Evolutionary conservation across 2,888 invertebrate genomes (phyloP), one percentile per base, ranked within the genome.

Genomic region (Stictocephala bisonia): DNA sequence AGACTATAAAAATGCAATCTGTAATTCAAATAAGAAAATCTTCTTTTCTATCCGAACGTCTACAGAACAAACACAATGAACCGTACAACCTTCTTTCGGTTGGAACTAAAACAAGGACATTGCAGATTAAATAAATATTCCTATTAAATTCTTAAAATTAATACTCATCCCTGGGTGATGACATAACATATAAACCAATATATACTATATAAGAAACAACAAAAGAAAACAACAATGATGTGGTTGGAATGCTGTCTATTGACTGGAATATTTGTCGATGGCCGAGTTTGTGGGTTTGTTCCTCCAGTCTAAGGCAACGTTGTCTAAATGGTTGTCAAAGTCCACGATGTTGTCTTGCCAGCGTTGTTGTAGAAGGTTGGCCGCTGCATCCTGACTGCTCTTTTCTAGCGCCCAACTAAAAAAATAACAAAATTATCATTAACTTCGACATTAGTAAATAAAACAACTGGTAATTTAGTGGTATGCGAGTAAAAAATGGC

Each of bases 261-360:
- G 50, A 48, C 69, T 48, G 53, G 79, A 41, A 18, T 44, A 71
- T 68, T 83, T 80, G 44, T 87, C 86, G 80, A 91, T 88, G 78
- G 86, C 84, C 78, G 88, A 84, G 82, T 91, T 91, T 51, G 93
- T 85, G 72, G 88, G 86, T 3, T 85, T 82, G 85, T 99, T 99
- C 79, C 90, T 91, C 96, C 97, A 99, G 84, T 98, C 97, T 75
- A 91, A 87, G 20, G 90, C 87, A 40, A 95, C 88, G 83, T 98
- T 92, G 84, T 99, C 98, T 76, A 99, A 87, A 85, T 98, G 97
- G 85, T 97, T 97, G 86, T 99, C 99, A 83, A 98, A 99, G 85
- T 99, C 99, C 11, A 93, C 86, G n/a, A 99, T 85, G 79, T 78
- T 69, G 26, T 80, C 78, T 83, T 93, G 92, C 0, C 90, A 89